A percentile compares a stretch with the other conserved stretches of the same genome.
These are phyloP conservation scores for Uria lomvia DNA, from an alignment of 2,113 vertebrate genomes.

Conservation along the genomic window DNA sequence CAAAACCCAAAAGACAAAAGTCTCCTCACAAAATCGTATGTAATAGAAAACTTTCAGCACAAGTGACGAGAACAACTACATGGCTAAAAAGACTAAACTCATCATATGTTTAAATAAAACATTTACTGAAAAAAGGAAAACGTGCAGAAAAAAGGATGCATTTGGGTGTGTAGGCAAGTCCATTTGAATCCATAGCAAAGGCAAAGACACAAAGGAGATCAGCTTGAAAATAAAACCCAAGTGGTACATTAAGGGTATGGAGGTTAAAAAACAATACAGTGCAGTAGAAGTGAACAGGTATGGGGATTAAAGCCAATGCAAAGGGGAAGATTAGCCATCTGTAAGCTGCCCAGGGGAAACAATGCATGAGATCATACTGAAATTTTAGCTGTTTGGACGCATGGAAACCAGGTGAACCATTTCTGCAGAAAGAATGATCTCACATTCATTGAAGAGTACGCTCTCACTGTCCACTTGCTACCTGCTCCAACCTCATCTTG, in stretches of 20 bases:
- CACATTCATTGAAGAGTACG: background rate
- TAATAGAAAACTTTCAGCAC: background rate
- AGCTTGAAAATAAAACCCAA: slow-evolving; percentile 31
- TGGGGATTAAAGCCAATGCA: slow-evolving; percentile 38
- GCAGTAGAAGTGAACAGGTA: slow-evolving; percentile 37
- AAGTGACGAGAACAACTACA: background rate
- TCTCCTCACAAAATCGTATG: background rate
- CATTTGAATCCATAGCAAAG: background rate
- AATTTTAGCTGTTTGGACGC: slow-evolving; percentile 43
- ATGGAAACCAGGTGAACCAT: slow-evolving; percentile 37
- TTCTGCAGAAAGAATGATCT: slow-evolving; percentile 11
- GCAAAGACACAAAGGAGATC: background rate
- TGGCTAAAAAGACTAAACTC: background rate
- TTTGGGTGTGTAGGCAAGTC: background rate
- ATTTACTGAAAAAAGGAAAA: background rate
- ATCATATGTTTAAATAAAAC: background rate
- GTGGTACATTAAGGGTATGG: background rate
- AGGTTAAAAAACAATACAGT: background rate
- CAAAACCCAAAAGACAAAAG: background rate
- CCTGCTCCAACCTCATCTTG: background rate
- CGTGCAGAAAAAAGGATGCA: background rate
- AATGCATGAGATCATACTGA: slow-evolving; percentile 23
- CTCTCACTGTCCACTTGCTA: background rate
- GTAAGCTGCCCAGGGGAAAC: slow-evolving; percentile 46
- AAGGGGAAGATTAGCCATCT: slow-evolving; percentile 29